phyloP scores from a whole-genome alignment of 2,797 vertebrate genomes.

The Poeciliopsis gracilis region DNA sequence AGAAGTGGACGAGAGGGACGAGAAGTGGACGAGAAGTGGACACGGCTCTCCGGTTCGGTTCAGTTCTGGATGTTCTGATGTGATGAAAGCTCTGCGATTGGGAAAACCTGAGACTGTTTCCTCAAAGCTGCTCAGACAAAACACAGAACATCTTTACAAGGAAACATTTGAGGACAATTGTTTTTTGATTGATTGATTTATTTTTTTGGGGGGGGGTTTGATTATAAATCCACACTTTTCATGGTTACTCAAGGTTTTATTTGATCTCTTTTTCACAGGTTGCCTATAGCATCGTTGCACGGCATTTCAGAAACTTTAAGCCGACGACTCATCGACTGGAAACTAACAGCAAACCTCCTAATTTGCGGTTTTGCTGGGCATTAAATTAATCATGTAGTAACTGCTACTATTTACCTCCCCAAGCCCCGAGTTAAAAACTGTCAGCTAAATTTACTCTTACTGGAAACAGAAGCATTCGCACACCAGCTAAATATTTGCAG shows the following conservation, averaged over 20 bases:
- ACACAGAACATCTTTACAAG: neutral
- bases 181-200: no score
- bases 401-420: neutral
- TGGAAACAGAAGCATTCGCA: neutral
- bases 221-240: neutral
- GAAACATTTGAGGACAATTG: neutral
- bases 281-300: neutral
- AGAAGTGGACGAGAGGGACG: neutral
- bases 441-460: neutral
- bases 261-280: neutral
- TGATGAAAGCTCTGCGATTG: neutral
- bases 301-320: neutral
- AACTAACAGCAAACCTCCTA: neutral
- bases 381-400: neutral
- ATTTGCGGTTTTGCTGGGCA: neutral
- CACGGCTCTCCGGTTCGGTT: neutral
- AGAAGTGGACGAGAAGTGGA: neutral
- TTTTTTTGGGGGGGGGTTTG: neutral
- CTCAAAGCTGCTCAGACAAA: neutral
- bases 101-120: neutral
- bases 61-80: neutral
- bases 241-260: neutral
- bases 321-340: neutral
- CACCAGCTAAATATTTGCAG: neutral
- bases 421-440: neutral